A percentile compares a stretch with the other conserved stretches of the same genome.
Conservation (phyloP, 92 coral and sea anemone genomes). For the Porites cylindrica region DNA sequence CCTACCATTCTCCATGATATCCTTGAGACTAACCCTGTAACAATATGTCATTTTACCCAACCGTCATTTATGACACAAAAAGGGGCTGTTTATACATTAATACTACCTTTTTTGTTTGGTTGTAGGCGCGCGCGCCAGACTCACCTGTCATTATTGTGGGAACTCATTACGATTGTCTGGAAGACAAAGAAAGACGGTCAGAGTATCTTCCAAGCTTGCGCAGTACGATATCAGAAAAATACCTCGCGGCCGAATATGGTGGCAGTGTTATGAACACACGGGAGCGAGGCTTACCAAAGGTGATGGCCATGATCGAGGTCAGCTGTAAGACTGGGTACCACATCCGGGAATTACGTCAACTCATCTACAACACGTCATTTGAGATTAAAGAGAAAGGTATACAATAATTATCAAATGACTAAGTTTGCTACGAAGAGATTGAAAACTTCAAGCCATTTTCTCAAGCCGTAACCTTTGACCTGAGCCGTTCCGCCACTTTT, state of each 20-base stretch:
- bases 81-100: too few relatives aligned
- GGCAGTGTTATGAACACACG: constrained; percentile 90
- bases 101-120: background rate
- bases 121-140: constrained; percentile 97
- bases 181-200: constrained; percentile 74
- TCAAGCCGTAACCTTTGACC: too few relatives aligned
- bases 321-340: constrained; percentile 92
- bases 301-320: constrained; percentile 91
- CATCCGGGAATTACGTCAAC: constrained; percentile 84
- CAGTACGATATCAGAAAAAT: constrained; percentile 82
- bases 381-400: constrained; percentile 95
- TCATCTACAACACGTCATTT: constrained; percentile 89
- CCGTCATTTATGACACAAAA: background rate
- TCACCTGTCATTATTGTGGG: constrained; percentile 95
- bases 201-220: constrained; percentile 75
- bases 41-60: background rate
- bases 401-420: too few relatives aligned
- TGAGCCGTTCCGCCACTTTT: too few relatives aligned
- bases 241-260: constrained; percentile 89
- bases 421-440: too few relatives aligned
- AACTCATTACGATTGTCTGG: constrained; percentile 89
- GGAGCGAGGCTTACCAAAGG: constrained; percentile 96
- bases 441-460: too few relatives aligned
- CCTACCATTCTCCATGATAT: too few relatives aligned
- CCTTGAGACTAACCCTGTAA: too few relatives aligned